Base-by-base conservation (phyloP, 1,140 invertebrate species). In the Pteromalus puparum region DNA sequence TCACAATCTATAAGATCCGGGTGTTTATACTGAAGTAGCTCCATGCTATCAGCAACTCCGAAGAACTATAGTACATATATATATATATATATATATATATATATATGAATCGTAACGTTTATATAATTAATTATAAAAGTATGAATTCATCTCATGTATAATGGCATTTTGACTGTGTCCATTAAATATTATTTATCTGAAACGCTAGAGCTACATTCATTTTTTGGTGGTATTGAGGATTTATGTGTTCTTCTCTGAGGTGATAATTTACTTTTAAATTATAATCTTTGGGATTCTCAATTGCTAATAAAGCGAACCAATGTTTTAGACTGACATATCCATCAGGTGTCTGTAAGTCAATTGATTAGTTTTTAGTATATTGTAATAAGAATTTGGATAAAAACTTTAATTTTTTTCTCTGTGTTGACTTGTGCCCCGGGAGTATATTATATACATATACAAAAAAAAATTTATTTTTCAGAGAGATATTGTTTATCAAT, bases 361-460 rank as follows among this genome's bases (percentile, higher is more conserved):
- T n/a, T n/a, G n/a, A n/a, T n/a, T n/a, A n/a, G n/a, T n/a, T n/a
- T n/a, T n/a, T n/a, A n/a, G n/a, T n/a, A n/a, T n/a, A n/a, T n/a
- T n/a, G n/a, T n/a, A n/a, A n/a, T n/a, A n/a, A n/a, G n/a, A n/a
- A n/a, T n/a, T n/a, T n/a, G n/a, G n/a, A n/a, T n/a, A n/a, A n/a
- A n/a, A n/a, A n/a, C n/a, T n/a, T n/a, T n/a, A n/a, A n/a, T n/a
- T n/a, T n/a, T n/a, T n/a, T n/a, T n/a, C n/a, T n/a, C n/a, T n/a
- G n/a, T n/a, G n/a, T n/a, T n/a, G n/a, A n/a, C n/a, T n/a, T n/a
- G n/a, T n/a, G n/a, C n/a, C n/a, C n/a, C n/a, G 83, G 73, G 10
- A 53, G n/a, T 1, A 85, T 85, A 81, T 87, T 86, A 61, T 86
- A 86, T 48, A 85, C 85, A 86, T 88, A 73, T 1, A 87, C 67